Conservation (phyloP, 2,888 invertebrate species). For the Andrena bucephala region DNA sequence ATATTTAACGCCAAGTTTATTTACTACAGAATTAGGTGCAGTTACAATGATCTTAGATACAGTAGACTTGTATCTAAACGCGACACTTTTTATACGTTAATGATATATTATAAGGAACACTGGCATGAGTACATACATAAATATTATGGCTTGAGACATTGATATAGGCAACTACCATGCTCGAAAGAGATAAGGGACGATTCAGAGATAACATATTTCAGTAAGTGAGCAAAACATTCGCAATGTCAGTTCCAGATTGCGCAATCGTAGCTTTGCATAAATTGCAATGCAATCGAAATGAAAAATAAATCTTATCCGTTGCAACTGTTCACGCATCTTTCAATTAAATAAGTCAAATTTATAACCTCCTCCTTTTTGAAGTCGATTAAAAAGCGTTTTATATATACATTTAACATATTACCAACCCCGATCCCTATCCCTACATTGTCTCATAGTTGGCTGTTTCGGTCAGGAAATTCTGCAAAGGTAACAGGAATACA, state of each 20-base stretch:
- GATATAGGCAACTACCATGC: not conserved
- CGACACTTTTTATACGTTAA: not conserved
- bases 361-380: too few species aligned
- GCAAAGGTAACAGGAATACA: too few species aligned
- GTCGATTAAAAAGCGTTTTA: too few species aligned
- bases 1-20: not conserved
- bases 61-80: not conserved
- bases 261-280: not conserved
- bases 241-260: not conserved
- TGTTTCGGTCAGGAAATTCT: too few species aligned
- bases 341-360: too few species aligned
- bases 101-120: not conserved
- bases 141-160: not conserved
- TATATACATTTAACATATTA: too few species aligned
- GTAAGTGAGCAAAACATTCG: not conserved
- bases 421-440: too few species aligned
- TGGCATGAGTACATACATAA: not conserved
- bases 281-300: not conserved
- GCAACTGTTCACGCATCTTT: too few species aligned
- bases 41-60: not conserved
- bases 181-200: slow-evolving; percentile 17
- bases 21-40: not conserved
- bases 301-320: too few species aligned
- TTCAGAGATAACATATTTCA: slow-evolving; percentile 1
- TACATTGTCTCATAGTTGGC: too few species aligned